A percentile compares a stretch with the other conserved stretches of the same genome.
Conservation (phyloP, 2,113 vertebrate genomes). For the Xenopus tropicalis region UCB_Xtro_10.0 CM004443.2:32752501-32753000, state of each 20-base stretch:
- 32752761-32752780: conserved; percentile 33
- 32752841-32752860: conserved; percentile 35
- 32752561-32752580: too few relatives aligned
- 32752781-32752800: conserved; percentile 34
- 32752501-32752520: too few relatives aligned
- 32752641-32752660: too few relatives aligned
- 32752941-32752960: conserved; percentile 9
- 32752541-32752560: too few relatives aligned
- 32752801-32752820: conserved; percentile 37
- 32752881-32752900: conserved; percentile 35
- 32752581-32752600: too few relatives aligned
- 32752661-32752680: too few relatives aligned
- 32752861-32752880: conserved; percentile 40
- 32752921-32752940: conserved; percentile 22
- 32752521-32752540: too few relatives aligned
- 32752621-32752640: too few relatives aligned
- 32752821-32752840: conserved; percentile 39
- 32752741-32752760: conserved; percentile 22
- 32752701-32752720: too few relatives aligned
- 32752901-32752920: conserved; percentile 27
- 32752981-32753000: conserved; percentile 3
- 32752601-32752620: too few relatives aligned
- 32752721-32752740: too few relatives aligned
- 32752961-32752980: conserved; percentile 16
- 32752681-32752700: too few relatives aligned